A percentile compares a stretch with the other conserved stretches of the same genome.
Evolutionary conservation across 2,113 vertebrate species (phyloP).

Genomic region (Bufo bufo): DNA sequence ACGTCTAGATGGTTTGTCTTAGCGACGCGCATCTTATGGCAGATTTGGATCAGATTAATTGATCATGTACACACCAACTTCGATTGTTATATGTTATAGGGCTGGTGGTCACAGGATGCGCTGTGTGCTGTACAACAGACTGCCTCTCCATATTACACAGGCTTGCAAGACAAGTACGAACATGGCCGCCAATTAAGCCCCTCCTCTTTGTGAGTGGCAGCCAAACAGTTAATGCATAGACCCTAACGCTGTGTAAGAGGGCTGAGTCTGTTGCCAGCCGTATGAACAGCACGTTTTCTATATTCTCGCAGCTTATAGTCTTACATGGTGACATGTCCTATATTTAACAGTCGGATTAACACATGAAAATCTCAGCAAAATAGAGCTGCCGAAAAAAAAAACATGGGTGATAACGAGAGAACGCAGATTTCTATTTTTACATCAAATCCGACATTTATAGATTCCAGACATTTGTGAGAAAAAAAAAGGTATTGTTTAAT

Average conservation of each 20-base stretch:
- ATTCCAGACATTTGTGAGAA: neutral
- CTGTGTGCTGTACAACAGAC: neutral
- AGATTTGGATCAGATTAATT: neutral
- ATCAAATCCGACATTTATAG: slow-evolving; percentile 32
- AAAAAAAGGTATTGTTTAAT: neutral
- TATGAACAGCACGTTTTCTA: slow-evolving; percentile 8
- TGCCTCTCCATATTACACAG: neutral
- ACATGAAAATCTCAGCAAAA: slow-evolving; percentile 36
- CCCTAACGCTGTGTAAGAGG: neutral
- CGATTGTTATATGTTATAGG: neutral
- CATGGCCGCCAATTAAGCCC: too few species aligned
- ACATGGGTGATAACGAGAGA: slow-evolving; percentile 43
- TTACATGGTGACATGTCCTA: slow-evolving; percentile 11
- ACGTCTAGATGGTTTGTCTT: too few species aligned
- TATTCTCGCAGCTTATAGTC: neutral
- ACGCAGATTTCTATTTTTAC: slow-evolving; percentile 22
- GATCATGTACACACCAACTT: neutral
- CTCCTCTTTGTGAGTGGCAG: neutral
- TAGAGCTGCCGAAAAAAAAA: slow-evolving; percentile 29
- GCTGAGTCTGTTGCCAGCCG: neutral
- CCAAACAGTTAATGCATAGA: neutral
- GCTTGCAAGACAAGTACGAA: too few species aligned
- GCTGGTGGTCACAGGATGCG: neutral
- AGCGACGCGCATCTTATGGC: too few species aligned
- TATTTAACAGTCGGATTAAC: slow-evolving; percentile 50